phyloP scores from a whole-genome alignment of 2,888 invertebrate species.

The Rutpela maculata region DNA sequence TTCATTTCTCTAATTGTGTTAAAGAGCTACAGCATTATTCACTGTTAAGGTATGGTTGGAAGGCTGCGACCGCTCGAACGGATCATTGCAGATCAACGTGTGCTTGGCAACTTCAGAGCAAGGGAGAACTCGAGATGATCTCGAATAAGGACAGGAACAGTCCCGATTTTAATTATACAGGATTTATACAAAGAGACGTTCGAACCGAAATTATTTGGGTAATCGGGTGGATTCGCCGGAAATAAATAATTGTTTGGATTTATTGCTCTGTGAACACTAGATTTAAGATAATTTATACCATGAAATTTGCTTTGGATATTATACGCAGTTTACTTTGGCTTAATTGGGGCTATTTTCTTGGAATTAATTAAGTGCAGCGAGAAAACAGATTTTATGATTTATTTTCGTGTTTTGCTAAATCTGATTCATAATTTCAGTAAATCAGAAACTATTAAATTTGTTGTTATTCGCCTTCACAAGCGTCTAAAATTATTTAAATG shows the following conservation, averaged over 20 bases:
- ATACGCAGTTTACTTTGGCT: slow-evolving; percentile 15
- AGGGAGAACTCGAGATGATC: slow-evolving; percentile 27
- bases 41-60: slow-evolving; percentile 47
- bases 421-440: too few relatives aligned
- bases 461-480: too few relatives aligned
- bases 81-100: slow-evolving; percentile 11
- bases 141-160: slow-evolving; percentile 15
- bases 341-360: slow-evolving; percentile 1
- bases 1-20: slow-evolving; percentile 57
- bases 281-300: slow-evolving; percentile 3
- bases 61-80: slow-evolving; percentile 19
- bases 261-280: slow-evolving; percentile 63
- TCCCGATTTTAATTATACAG: slow-evolving; percentile 69
- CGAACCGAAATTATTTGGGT: slow-evolving; percentile 57
- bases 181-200: slow-evolving; percentile 69
- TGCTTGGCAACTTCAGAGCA: slow-evolving; percentile 3
- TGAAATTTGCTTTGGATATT: slow-evolving; percentile 25
- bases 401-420: too few relatives aligned
- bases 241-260: slow-evolving; percentile 72
- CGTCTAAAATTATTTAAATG: too few relatives aligned
- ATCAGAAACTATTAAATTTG: too few relatives aligned
- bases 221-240: slow-evolving; percentile 69
- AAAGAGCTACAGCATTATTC: slow-evolving; percentile 47
- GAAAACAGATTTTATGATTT: too few relatives aligned
- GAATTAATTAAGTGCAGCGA: slow-evolving; percentile 10